Base-by-base conservation (phyloP, 1,140 invertebrate genomes). In the Apis cerana region DNA sequence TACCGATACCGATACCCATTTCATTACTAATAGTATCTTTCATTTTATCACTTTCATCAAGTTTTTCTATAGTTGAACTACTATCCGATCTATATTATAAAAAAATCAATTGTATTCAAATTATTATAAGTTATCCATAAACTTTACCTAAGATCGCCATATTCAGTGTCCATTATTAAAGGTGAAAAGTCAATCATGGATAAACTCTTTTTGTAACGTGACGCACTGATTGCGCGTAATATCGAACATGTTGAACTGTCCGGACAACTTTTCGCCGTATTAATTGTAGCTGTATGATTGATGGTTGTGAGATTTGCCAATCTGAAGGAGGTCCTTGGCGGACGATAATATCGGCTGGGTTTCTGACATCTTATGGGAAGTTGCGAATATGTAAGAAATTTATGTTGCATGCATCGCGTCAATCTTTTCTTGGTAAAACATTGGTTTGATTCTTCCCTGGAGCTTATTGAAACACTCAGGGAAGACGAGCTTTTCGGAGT, bases 121-220 rank as follows among this genome's bases (percentile, higher is more conserved):
- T n/a, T 7, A 12, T 48, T 48, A 15, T 58, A 67, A 43, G 8
- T n/a, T n/a, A 7, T 27, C 4, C 3, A 11, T 4, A 8, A 48
- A 27, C 10, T 62, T 83, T 77, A 92, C 92, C 89, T 91, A 21
- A 86, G 65, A 52, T 89, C 82, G n/a, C 68, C 71, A 21, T 78
- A 72, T 17, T 88, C 90, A 4, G 68, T 33, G 43, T 89, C 84
- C 54, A 78, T 80, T 19, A 68, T 65, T 43, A 64, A 59, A 2
- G 90, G 88, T 1, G 92, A 87, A 13, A 94, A 80, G 59, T 94
- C 90, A 52, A 90, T 89, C 89, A 94, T 90, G 15, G 93, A 94
- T 11, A 92, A 48, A 68, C 93, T 94, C 80, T 92, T 93, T 67
- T 90, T 89, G 65, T 69, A 85, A 0, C 69, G 43, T 1, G 89